Evolutionary conservation across 2,888 invertebrate species (phyloP), one percentile per base, ranked within the genome.

Genomic region (Nymphalis c-album): DNA sequence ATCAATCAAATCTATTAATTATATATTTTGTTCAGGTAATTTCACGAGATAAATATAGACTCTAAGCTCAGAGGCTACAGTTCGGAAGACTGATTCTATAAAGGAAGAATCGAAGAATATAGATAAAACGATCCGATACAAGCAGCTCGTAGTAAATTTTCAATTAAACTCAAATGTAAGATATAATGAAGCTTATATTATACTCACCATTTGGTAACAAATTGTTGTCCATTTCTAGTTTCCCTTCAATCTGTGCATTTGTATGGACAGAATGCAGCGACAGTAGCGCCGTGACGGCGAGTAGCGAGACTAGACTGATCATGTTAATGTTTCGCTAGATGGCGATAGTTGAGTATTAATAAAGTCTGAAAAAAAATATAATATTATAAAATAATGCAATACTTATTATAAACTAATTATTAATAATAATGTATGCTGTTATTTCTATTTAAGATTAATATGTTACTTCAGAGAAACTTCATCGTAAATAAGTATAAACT

Each of bases 211-310:
- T 85, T 7, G 85, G 77, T 73, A 85, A 78, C 74, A 91, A 77
- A 63, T 77, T 82, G 73, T 88, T 89, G 59, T 86, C 85, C 47
- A 90, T 64, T 18, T 79, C 81, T 22, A 83, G 76, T 76, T 85
- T 83, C 0, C 77, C 57, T 48, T 75, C 80, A 31, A 85, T 74
- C 17, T 80, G 82, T 3, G 87, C 87, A 64, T 77, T 78, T 0
- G 81, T 84, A 65, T 78, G 77, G 20, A 80, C 76, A 2, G 80
- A 85, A 65, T 89, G 85, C 20, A 86, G 79, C 77, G 85, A 86
- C 74, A 88, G 83, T 66, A 91, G 82, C 79, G 86, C 85, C 77
- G 83, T 82, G 61, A 86, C 84, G 86, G 81, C 82, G 76, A 90
- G 82, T 81, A 90, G 84, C 69, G 85, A 83, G 68, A 89, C 77